Base-by-base conservation (phyloP, 1,140 invertebrate species). In the Apocrypta bakeri region DNA sequence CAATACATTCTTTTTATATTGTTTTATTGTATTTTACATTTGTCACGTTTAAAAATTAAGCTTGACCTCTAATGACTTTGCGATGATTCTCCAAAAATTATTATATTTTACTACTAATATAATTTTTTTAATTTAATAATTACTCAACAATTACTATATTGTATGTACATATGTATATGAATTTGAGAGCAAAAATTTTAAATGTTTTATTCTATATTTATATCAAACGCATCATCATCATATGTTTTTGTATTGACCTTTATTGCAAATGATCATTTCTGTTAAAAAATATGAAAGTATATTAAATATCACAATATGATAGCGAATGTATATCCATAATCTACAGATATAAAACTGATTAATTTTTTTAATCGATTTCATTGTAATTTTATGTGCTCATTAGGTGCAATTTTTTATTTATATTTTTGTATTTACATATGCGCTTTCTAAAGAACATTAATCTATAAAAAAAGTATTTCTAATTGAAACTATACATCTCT, bases 381-480 rank as follows among this genome's bases (percentile, higher is more conserved):
- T 71, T 31, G 31, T 71, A 31, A 21, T 37, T n/a, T 71, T 71
- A 12, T 71, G 37, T 71, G 37, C 68, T 71, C 68, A 71, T 71
- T 71, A 71, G 14, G 14, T 71, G 17, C 37, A 37, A 37, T 29
- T 37, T 66, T 27, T 29, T 7, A 27, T 27, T 66, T 66, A 29
- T 14, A 27, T 11, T 27, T 66, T 66, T 66, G 25, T 29, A 66
- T 27, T 24, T 25, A 63, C 11, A 42, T 42, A 42, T 1, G 12
- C 40, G 1, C 12, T 1, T 42, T 42, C 17, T 17, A 56, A 6
- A 6, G n/a, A 56, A n/a, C 21, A 56, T 56, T 21, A 17, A 56
- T 21, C 21, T 21, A 56, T 4, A 21, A 56, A 56, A n/a, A 56
- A 56, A 6, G 17, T n/a, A n/a, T 6, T 4, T 56, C 48, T n/a